A percentile compares a stretch with the other conserved stretches of the same genome.
Conservation (phyloP, 2,113 vertebrate genomes). For the Sminthopsis crassicaudata region DNA sequence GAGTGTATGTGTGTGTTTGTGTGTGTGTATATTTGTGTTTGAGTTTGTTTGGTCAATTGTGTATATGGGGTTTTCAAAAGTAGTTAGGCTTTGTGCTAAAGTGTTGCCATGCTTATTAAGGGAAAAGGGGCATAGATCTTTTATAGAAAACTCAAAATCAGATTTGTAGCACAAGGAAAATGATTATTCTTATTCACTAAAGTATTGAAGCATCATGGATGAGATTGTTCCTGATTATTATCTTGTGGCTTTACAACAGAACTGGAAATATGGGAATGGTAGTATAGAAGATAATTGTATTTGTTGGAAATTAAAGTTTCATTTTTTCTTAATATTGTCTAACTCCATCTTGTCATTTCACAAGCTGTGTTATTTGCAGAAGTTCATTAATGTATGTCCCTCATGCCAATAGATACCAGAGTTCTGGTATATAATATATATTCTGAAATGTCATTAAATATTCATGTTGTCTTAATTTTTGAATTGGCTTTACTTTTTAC, state of each 20-base stretch:
- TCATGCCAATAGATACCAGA: constrained; percentile 44
- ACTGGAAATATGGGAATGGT: constrained; percentile 39
- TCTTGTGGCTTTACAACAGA: constrained; percentile 51
- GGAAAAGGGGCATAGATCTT: constrained; percentile 12
- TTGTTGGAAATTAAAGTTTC: constrained; percentile 77
- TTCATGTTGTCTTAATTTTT: constrained; percentile 41
- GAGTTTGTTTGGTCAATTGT: background rate
- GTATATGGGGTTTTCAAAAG: constrained; percentile 15
- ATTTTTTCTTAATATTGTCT: constrained; percentile 79
- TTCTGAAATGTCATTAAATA: constrained; percentile 62
- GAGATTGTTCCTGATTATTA: constrained; percentile 50
- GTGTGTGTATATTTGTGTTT: background rate
- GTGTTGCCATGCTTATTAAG: constrained; percentile 38
- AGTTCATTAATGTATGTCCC: constrained; percentile 56
- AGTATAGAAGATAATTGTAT: constrained; percentile 71
- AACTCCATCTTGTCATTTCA: constrained; percentile 67
- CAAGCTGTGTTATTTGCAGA: constrained; percentile 62
- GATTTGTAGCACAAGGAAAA: constrained; percentile 30
- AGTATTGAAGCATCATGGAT: constrained; percentile 43
- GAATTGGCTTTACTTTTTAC: background rate
- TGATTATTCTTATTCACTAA: constrained; percentile 27
- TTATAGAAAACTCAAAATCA: constrained; percentile 55
- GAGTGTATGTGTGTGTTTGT: constrained; percentile 5
- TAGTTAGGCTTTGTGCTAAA: constrained; percentile 55
- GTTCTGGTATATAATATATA: constrained; percentile 22